phyloP scores from a whole-genome alignment of 2,113 vertebrate genomes.

The Pungitius pungitius region DNA sequence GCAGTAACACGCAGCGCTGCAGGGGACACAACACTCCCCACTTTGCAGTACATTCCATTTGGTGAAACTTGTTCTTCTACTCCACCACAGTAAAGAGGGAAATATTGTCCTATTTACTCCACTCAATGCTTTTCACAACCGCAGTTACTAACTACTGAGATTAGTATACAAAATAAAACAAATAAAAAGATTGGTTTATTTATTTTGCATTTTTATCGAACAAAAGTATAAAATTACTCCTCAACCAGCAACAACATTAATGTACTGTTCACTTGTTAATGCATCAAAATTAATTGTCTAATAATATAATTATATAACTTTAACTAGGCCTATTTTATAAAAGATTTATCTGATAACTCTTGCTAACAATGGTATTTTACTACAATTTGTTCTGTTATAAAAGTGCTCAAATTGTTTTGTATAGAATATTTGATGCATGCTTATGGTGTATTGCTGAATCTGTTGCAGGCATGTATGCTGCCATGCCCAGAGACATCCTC shows the following conservation, averaged over 20 bases:
- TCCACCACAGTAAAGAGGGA: background rate
- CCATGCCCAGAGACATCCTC: conserved; percentile 98
- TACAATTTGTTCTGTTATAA: too few relatives aligned
- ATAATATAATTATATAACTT: background rate
- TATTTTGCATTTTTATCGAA: background rate
- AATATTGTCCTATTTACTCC: background rate
- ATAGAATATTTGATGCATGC: too few relatives aligned
- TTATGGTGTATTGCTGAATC: background rate
- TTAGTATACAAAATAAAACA: background rate
- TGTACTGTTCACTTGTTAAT: background rate
- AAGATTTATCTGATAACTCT: background rate
- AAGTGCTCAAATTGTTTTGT: too few relatives aligned
- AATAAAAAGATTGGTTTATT: background rate
- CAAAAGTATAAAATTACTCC: background rate
- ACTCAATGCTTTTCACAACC: background rate
- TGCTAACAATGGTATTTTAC: background rate
- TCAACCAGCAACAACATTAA: background rate
- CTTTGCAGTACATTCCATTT: conserved; percentile 10
- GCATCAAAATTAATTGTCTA: background rate
- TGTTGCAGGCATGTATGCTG: conserved; percentile 92
- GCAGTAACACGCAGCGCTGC: background rate
- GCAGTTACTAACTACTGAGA: background rate
- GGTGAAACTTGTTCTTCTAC: background rate
- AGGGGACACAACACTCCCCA: conserved; percentile 22
- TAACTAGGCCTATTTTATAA: background rate